Evolutionary conservation across 2,888 invertebrate genomes (phyloP).

Genomic region (Drosophila limbata): DNA sequence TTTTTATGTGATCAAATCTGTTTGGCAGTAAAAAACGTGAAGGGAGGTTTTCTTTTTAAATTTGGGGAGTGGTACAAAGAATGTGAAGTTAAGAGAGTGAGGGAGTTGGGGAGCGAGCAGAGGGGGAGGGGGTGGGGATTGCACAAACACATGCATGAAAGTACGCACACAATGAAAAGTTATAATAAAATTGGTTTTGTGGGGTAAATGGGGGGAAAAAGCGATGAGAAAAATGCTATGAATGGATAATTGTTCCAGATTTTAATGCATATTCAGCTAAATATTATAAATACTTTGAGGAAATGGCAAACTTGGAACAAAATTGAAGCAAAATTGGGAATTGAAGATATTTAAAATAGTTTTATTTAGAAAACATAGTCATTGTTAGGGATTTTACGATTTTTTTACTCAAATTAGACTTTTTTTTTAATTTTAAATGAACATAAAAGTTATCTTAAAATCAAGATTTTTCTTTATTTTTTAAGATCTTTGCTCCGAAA

Average conservation of each 20-base stretch:
- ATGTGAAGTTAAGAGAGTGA: not conserved
- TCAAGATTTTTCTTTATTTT: too few species aligned
- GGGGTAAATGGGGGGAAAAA: conserved; percentile 7
- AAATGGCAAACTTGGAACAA: not conserved
- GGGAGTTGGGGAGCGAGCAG: not conserved
- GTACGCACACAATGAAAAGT: conserved; percentile 35
- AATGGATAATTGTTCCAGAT: conserved; percentile 18
- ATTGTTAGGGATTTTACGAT: too few species aligned
- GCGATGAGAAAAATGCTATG: conserved; percentile 19
- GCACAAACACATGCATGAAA: conserved; percentile 21
- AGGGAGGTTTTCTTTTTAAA: conserved; percentile 37
- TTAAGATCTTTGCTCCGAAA: too few species aligned
- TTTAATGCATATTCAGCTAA: conserved; percentile 8
- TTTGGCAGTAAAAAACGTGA: conserved; percentile 21
- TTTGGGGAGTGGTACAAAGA: conserved; percentile 21
- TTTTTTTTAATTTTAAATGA: too few species aligned
- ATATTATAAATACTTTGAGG: not conserved
- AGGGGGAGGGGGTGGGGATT: not conserved
- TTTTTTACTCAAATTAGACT: too few species aligned
- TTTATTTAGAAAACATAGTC: too few species aligned
- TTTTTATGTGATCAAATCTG: conserved; percentile 33
- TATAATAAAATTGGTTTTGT: conserved; percentile 28
- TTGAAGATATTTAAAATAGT: not conserved
- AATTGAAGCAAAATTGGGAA: not conserved
- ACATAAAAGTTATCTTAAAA: too few species aligned